Conservation (phyloP, 35 echinoderm and acorn worm genomes). For the Chiridota heheva region DNA sequence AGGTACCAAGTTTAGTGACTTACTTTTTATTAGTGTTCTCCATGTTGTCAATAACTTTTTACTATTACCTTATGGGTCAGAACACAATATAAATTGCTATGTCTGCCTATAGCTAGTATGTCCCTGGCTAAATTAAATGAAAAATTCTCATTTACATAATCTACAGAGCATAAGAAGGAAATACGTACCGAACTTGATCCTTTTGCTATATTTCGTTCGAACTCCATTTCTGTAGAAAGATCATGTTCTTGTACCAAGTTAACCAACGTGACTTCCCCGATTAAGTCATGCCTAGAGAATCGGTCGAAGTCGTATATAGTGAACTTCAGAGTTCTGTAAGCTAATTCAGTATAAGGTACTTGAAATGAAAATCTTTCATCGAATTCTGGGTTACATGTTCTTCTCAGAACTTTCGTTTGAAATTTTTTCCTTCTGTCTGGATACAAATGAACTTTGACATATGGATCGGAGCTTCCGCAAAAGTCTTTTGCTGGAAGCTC, state of each 20-base stretch:
- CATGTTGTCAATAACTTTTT: too few relatives aligned
- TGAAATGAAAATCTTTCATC: constrained; percentile 89
- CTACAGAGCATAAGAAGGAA: too few relatives aligned
- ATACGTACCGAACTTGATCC: constrained; percentile 67
- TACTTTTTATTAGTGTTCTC: too few relatives aligned
- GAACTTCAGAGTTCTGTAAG: constrained; percentile 82
- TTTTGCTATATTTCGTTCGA: constrained; percentile 68
- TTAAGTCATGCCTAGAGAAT: constrained; percentile 93
- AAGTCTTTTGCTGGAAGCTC: constrained; percentile 95
- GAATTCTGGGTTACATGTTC: constrained; percentile 88
- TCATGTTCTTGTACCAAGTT: constrained; percentile 77
- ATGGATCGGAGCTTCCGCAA: constrained; percentile 92
- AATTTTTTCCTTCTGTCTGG: constrained; percentile 89
- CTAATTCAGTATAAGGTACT: constrained; percentile 77
- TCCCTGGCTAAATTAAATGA: too few relatives aligned
- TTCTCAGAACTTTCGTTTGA: constrained; percentile 94
- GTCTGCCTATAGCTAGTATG: too few relatives aligned
- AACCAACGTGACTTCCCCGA: constrained; percentile 77
- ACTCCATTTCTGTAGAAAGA: constrained; percentile 68
- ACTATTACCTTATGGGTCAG: too few relatives aligned
- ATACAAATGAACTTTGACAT: constrained; percentile 94
- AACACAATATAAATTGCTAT: too few relatives aligned
- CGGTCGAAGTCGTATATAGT: constrained; percentile 94
- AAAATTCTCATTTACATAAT: too few relatives aligned
- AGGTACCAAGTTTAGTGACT: too few relatives aligned